phyloP scores from a whole-genome alignment of 2,113 vertebrate species.

The Rutilus rutilus region DNA sequence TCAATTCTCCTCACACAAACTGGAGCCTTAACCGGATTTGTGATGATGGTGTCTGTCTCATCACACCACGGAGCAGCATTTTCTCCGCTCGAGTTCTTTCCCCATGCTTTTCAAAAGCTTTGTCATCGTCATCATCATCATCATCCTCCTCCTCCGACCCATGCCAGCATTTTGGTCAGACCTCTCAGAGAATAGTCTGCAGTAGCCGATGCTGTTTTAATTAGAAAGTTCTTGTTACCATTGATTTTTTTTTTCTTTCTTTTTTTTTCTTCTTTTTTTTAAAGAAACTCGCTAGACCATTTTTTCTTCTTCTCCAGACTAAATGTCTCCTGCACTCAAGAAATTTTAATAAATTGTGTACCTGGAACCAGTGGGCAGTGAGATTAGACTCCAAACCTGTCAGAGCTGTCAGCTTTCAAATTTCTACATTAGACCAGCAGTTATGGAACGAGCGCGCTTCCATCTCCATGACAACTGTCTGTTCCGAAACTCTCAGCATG shows the following conservation, averaged over 20 bases:
- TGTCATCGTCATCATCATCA: neutral
- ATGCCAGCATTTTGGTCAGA: neutral
- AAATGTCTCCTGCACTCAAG: slow-evolving; percentile 3
- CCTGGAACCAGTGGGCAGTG: slow-evolving; percentile 26
- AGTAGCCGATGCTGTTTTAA: neutral
- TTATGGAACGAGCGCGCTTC: neutral
- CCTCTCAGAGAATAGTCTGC: neutral
- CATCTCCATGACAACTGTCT: slow-evolving; percentile 40
- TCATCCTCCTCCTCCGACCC: neutral
- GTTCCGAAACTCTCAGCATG: slow-evolving; percentile 32
- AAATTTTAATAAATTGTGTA: slow-evolving; percentile 7
- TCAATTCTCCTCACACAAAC: slow-evolving; percentile 33
- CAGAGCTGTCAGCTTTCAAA: slow-evolving; percentile 30
- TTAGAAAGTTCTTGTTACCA: neutral
- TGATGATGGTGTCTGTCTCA: slow-evolving; percentile 42
- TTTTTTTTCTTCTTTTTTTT: no score
- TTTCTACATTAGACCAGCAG: slow-evolving; percentile 29
- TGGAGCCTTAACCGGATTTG: slow-evolving; percentile 40
- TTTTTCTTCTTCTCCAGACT: neutral
- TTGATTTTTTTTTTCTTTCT: neutral
- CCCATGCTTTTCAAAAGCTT: slow-evolving; percentile 11
- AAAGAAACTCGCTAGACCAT: neutral
- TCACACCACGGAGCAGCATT: neutral
- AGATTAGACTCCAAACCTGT: slow-evolving; percentile 21
- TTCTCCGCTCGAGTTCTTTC: neutral